Evolutionary conservation across 2,888 invertebrate genomes (phyloP), one percentile per base, ranked within the genome.

Genomic region (Himalopsyche tibetana): DNA sequence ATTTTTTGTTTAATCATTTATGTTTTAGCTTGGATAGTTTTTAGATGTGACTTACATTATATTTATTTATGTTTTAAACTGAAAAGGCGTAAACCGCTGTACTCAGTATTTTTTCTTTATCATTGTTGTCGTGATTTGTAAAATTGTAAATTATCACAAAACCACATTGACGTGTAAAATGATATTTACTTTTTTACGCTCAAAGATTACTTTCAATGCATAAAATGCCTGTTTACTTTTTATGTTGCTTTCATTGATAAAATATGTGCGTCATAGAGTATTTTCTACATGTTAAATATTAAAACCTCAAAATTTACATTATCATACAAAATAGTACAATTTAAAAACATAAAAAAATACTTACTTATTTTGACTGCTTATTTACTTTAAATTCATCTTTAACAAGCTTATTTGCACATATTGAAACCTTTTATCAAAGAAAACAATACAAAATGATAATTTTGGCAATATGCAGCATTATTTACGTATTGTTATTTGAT

Each of bases 71-170:
- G 28, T 80, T 56, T 82, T 81, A 11, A 28, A 28, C 74, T 83
- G 85, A 87, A 84, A 82, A 84, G 82, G 88, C 85, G 56, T 86
- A 87, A 87, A 87, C 87, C 82, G 86, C 88, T 86, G 86, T 81
- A 84, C 84, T 85, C 80, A 82, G 55, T 74, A 28, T 42, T 45
- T 84, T 82, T 85, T 38, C 38, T 74, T 74, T 74, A 74, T 74
- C 74, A 74, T 36, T 74, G 74, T 74, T 15, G 19, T 36, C 15
- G 38, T 74, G 38, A 12, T 1, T 36, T 12, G 74, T 15, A 74
- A 74, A 74, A 74, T 74, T 74, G 15, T 74, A 12, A 74, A 36
- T 36, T 74, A 74, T 74, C 36, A 36, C 38, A 74, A 74, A 15
- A 63, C 9, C n/a, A 19, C 9, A 63, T 63, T 19, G 19, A 63